Conservation (phyloP, 1,140 invertebrate species). For the Frieseomelitta varia region DNA sequence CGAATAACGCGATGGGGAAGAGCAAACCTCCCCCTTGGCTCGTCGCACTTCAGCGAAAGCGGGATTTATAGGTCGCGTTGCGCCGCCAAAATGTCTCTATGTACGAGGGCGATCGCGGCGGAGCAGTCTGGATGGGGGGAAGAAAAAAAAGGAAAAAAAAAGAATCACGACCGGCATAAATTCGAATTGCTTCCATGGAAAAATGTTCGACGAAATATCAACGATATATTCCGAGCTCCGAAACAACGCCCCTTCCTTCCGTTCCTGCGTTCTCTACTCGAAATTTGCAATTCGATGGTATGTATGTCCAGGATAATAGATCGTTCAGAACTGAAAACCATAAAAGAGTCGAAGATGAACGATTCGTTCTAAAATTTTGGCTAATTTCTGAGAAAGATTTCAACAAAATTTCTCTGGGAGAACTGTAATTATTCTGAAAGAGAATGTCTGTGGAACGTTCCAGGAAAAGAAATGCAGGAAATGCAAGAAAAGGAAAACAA, state of each 20-base stretch:
- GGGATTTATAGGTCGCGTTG: slow-evolving; percentile 67
- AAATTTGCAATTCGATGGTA: slow-evolving; percentile 39
- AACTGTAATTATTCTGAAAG: too few relatives aligned
- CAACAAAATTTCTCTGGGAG: neutral
- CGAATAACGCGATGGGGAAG: slow-evolving; percentile 30
- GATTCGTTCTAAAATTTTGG: too few relatives aligned
- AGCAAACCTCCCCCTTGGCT: slow-evolving; percentile 10
- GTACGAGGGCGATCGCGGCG: slow-evolving; percentile 21
- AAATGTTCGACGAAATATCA: slow-evolving; percentile 47
- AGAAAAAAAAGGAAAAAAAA: neutral
- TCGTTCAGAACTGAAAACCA: neutral
- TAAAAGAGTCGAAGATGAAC: too few relatives aligned
- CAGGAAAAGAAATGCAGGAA: neutral
- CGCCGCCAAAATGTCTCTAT: slow-evolving; percentile 47
- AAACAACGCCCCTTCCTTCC: neutral
- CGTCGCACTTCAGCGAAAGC: slow-evolving; percentile 46
- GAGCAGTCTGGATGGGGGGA: neutral
- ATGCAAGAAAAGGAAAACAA: neutral
- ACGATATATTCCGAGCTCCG: neutral
- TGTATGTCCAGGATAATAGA: neutral
- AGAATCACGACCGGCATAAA: slow-evolving; percentile 43
- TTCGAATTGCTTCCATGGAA: slow-evolving; percentile 33
- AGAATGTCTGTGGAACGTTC: too few relatives aligned
- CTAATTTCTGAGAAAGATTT: too few relatives aligned
- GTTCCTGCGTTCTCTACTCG: neutral